phyloP scores from a whole-genome alignment of 1,140 invertebrate species.

The Ceratitis capitata region DNA sequence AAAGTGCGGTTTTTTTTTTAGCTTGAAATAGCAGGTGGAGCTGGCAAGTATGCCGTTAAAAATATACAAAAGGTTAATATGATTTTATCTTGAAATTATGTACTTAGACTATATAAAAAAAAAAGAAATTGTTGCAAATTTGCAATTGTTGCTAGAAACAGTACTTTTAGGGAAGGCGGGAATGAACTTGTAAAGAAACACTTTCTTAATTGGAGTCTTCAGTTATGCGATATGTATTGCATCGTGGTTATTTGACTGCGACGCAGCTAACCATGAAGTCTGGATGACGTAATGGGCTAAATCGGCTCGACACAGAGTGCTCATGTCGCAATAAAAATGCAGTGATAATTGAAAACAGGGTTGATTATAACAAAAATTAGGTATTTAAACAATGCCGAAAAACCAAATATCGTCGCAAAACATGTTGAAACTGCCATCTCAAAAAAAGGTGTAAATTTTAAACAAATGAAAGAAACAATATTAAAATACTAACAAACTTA shows the following conservation, averaged over 20 bases:
- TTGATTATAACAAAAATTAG: too few relatives aligned
- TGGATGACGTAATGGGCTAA: conserved; percentile 25
- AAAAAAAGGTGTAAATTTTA: too few relatives aligned
- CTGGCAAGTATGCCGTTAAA: not conserved
- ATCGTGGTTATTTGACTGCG: not conserved
- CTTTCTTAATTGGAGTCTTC: too few relatives aligned
- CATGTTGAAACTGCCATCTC: too few relatives aligned
- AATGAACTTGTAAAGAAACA: not conserved
- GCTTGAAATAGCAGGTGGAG: not conserved
- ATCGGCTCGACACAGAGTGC: not conserved
- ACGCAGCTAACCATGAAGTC: conserved; percentile 1
- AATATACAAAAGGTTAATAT: not conserved
- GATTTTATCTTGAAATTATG: too few relatives aligned
- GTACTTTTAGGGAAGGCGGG: not conserved
- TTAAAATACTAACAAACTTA: too few relatives aligned
- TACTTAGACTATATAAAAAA: not conserved
- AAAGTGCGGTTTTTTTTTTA: not conserved
- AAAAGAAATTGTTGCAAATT: not conserved
- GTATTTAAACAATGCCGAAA: too few relatives aligned
- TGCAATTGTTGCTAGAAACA: not conserved
- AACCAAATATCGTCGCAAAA: too few relatives aligned
- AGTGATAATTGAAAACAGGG: not conserved
- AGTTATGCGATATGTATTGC: not conserved
- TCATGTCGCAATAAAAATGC: not conserved
- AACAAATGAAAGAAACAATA: too few relatives aligned